Base-by-base conservation (phyloP, 2,797 vertebrate genomes). In the Ictinia mississippiensis region DNA sequence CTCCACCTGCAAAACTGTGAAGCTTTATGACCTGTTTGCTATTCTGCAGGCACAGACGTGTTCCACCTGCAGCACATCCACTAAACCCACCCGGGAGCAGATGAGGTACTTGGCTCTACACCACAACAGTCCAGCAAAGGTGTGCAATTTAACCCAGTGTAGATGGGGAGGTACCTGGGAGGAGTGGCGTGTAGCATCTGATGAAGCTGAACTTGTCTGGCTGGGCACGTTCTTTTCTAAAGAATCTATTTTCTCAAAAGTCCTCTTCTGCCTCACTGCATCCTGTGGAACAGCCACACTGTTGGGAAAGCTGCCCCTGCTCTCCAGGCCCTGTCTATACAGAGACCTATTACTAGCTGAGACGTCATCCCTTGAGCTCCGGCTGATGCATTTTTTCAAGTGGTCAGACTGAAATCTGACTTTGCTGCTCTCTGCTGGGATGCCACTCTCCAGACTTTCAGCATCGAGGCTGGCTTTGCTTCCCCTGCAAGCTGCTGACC, bases 161-260 rank as follows among this genome's bases (percentile, higher is more conserved):
- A 28, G 58, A 55, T 3, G 12, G 33, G 37, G 42, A 94, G 15
- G 93, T 98, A 99, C 99, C 99, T 99, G 99, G n/a, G 98, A 98
- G 38, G 97, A 98, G 14, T 97, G 98, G 90, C 92, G 97, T 5
- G 97, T 92, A 42, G 98, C 97, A 25, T 98, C 98, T 5, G 98
- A 98, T 11, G 98, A 99, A 49, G 98, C 98, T 87, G 99, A 96
- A 86, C 98, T 98, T 73, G 96, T 97, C 95, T 98, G 98, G 93
- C 98, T 98, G n/a, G 97, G 98, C 84, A 98, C 82, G 3, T 98
- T 99, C 98, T 99, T 98, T 96, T 99, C 99, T 97, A 99, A 97
- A 72, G 98, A 99, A 97, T 99, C 99, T 95, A 99, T 98, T 96
- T 99, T 99, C 95, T 99, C 99, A 93, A 99, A 99, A 37, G 99